Evolutionary conservation across 1,140 invertebrate species (phyloP), one percentile per base, ranked within the genome.

Genomic region (Streblospio benedicti): DNA sequence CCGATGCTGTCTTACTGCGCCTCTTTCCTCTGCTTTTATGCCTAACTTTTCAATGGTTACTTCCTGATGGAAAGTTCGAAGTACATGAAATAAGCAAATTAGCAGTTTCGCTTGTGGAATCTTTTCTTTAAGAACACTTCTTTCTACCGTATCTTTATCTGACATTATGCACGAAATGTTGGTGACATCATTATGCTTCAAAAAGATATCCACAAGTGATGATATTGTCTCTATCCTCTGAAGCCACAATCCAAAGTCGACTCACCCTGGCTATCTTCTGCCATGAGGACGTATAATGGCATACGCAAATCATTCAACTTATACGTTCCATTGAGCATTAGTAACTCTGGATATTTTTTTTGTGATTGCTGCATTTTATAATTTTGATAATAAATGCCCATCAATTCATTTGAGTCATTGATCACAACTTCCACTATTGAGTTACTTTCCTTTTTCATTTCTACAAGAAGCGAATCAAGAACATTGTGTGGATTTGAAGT

Each of bases 271-370:
- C 49, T 28, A 14, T 51, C 49, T 25, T 25, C 49, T 16, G 30
- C 49, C 25, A 51, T 27, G 20, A 51, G 14, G 2, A 51, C 49
- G 30, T 51, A 51, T 28, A 51, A 28, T 14, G 25, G 49, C 49
- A 51, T 20, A n/a, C 49, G n/a, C 49, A 51, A 25, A 28, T 51
- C 49, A 23, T 51, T 27, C 2, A 51, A 14, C 18, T 51, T 51
- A 14, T 51, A 51, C 2, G 18, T 51, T 20, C 20, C 49, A 18
- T 23, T 28, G 16, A 51, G 49, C 2, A 51, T 20, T 16, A 51
- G 20, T 28, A 51, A 28, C 49, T 51, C 49, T 51, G 49, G 49
- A 51, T 25, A 51, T 16, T n/a, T n/a, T n/a, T n/a, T n/a, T 28
- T 51, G 49, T n/a, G n/a, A n/a, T 1, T 51, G 2, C 4, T 28